Conservation (phyloP, 2,888 invertebrate genomes). For the Sesamia inferens region DNA sequence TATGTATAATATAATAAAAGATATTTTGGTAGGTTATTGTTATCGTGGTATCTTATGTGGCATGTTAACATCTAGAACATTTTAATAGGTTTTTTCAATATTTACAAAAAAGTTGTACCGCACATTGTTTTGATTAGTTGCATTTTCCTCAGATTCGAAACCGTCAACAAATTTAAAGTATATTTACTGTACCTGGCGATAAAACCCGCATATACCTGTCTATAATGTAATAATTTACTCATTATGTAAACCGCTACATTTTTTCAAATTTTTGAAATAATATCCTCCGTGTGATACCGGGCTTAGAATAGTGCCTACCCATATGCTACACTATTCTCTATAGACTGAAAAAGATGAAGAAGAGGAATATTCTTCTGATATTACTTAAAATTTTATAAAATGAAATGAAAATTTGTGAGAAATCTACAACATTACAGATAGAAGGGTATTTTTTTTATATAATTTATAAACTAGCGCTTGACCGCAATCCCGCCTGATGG, state of each 20-base stretch:
- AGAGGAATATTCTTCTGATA: conserved; percentile 6
- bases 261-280: conserved; percentile 2
- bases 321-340: no score
- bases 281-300: no score
- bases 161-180: conserved; percentile 7
- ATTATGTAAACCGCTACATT: not conserved
- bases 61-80: not conserved
- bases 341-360: no score
- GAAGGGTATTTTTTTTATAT: no score
- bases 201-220: conserved; percentile 51
- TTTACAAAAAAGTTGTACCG: not conserved
- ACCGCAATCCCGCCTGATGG: no score
- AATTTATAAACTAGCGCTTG: no score
- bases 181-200: conserved; percentile 10
- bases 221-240: conserved; percentile 26
- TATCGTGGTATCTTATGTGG: not conserved
- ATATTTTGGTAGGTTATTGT: not conserved
- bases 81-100: not conserved
- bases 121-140: not conserved
- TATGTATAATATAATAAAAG: not conserved
- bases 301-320: no score
- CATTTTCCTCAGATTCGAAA: conserved; percentile 31
- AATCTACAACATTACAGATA: no score
- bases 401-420: no score
- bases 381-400: not conserved